Percentiles rank a stretch among this genome's conserved stretches.
These are phyloP conservation scores for Cromileptes altivelis DNA, from an alignment of 2,113 vertebrate species.

Conservation along the genomic window DNA sequence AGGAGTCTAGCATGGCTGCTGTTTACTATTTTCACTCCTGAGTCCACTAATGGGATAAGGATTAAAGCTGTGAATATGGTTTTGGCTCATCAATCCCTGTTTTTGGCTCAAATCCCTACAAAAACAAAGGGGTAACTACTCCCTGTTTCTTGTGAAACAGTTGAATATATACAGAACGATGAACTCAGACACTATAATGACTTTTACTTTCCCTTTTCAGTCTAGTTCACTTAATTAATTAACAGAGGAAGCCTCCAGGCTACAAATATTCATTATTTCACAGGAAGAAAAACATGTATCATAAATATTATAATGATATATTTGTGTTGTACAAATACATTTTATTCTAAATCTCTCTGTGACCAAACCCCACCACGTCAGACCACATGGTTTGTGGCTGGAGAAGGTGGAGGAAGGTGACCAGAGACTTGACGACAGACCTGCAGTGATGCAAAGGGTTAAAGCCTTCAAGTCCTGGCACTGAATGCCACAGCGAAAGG, in stretches of 20 bases:
- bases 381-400: neutral
- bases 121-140: slow-evolving; percentile 55
- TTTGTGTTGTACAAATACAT: slow-evolving; percentile 54
- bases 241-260: slow-evolving; percentile 66
- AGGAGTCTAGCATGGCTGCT: slow-evolving; percentile 47
- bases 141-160: slow-evolving; percentile 32
- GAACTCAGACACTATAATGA: slow-evolving; percentile 70
- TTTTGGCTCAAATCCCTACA: slow-evolving; percentile 59
- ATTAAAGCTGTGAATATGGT: slow-evolving; percentile 65
- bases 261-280: slow-evolving; percentile 73
- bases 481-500: slow-evolving; percentile 38
- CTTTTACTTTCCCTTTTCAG: slow-evolving; percentile 73
- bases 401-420: slow-evolving; percentile 46
- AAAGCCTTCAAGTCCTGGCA: slow-evolving; percentile 38
- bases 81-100: slow-evolving; percentile 40
- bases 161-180: slow-evolving; percentile 44
- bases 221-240: slow-evolving; percentile 78
- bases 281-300: slow-evolving; percentile 69
- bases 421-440: slow-evolving; percentile 18
- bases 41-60: slow-evolving; percentile 72
- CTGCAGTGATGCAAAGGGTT: slow-evolving; percentile 6
- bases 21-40: slow-evolving; percentile 47
- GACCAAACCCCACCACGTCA: slow-evolving; percentile 16
- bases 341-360: slow-evolving; percentile 31
- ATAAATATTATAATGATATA: slow-evolving; percentile 72